Evolutionary conservation across 2,113 vertebrate genomes (phyloP), one percentile per base, ranked within the genome.

Genomic region (Phocoena sinus): DNA sequence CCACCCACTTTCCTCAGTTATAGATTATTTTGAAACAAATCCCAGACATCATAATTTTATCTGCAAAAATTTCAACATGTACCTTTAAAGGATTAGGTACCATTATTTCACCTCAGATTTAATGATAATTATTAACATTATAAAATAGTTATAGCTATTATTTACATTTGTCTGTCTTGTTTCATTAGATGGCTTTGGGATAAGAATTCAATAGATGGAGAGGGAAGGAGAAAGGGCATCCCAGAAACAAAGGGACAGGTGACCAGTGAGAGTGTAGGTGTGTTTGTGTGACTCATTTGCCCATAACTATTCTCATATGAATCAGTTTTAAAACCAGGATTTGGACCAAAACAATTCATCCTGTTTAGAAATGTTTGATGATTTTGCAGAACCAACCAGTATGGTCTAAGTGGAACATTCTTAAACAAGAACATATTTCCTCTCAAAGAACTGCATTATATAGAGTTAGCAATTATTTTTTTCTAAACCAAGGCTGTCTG

Each of bases 1-100:
- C 20, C 13, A 65, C 23, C n/a, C 1, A 73, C 38, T 68, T 95
- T 44, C 53, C 44, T 93, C 33, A 63, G 12, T 84, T 20, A 36
- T 77, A 21, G n/a, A 93, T 95, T 92, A 85, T 81, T 79, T 71
- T 91, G 41, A 63, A 94, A 73, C 36, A 94, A 89, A 71, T 38
- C 17, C 7, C 8, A 76, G 47, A 65, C 17, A n/a, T 53, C 6
- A 8, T 93, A n/a, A 50, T 70, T 92, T 94, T 92, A 41, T 74
- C 38, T 71, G 20, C 56, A 91, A 60, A 47, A 80, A 71, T 93
- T 96, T 95, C 41, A 88, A 36, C 6, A 25, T 21, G 17, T 58
- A 31, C 68, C 38, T 56, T 91, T 80, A 74, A 92, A 79, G 81
- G 23, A 67, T 58, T 56, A 79, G 1, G 13, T 38, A 82, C 8